These are phyloP conservation scores for Drosophila jambulina DNA, from an alignment of 1,140 invertebrate species.

Conservation along the genomic window DNA sequence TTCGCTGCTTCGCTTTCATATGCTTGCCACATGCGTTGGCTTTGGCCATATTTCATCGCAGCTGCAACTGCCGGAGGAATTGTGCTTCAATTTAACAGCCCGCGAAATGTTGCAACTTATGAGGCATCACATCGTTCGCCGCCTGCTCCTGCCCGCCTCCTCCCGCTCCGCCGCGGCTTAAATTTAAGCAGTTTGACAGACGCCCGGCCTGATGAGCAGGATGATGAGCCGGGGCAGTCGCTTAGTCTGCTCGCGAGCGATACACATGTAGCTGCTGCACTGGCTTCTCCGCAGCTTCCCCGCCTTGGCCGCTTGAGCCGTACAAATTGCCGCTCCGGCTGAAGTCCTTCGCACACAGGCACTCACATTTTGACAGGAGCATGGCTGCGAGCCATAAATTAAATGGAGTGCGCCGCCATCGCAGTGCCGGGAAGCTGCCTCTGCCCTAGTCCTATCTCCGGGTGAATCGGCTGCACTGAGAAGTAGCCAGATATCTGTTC, in stretches of 20 bases:
- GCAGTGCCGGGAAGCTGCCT: slow-evolving; percentile 4
- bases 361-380: slow-evolving; percentile 52
- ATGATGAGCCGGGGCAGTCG: slow-evolving; percentile 61
- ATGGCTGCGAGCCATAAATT: slow-evolving; percentile 73
- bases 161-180: slow-evolving; percentile 15
- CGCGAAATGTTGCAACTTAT: slow-evolving; percentile 69
- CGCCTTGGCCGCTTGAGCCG: slow-evolving; percentile 34
- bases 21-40: slow-evolving; percentile 74
- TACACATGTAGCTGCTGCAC: slow-evolving; percentile 55
- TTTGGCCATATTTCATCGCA: slow-evolving; percentile 71
- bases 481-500: neutral
- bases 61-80: slow-evolving; percentile 56
- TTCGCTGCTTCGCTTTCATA: slow-evolving; percentile 61
- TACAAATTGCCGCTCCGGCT: slow-evolving; percentile 56
- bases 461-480: slow-evolving; percentile 8
- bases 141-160: neutral
- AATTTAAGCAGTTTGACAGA: slow-evolving; percentile 78
- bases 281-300: neutral
- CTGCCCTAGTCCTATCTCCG: slow-evolving; percentile 20
- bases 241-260: slow-evolving; percentile 40
- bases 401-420: slow-evolving; percentile 53
- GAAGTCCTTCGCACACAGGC: slow-evolving; percentile 45
- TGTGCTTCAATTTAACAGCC: slow-evolving; percentile 77
- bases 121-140: neutral
- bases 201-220: slow-evolving; percentile 44